Conservation (phyloP, 2,888 invertebrate species). For the Hirtodrosophila duncani region DNA sequence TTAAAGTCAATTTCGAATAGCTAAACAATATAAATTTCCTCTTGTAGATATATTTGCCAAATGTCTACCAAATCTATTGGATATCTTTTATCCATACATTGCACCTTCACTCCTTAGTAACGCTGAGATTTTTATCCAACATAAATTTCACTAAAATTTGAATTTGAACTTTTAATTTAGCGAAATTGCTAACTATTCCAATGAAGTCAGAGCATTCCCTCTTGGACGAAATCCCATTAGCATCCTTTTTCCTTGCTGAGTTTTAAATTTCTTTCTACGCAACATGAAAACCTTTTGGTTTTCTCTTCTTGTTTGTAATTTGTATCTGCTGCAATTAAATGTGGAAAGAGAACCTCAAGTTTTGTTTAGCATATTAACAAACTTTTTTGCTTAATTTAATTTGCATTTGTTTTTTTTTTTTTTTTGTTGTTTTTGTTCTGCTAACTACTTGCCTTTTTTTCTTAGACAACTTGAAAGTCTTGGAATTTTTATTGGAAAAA, state of each 20-base stretch:
- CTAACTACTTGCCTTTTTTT: not conserved
- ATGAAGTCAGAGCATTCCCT: no score
- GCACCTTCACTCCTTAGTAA: no score
- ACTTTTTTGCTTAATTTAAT: slow-evolving; percentile 65
- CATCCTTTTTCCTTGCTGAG: not conserved
- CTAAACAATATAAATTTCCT: no score
- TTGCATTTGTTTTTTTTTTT: slow-evolving; percentile 40
- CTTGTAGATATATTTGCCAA: no score
- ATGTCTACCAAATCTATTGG: no score
- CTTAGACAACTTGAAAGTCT: slow-evolving; percentile 21
- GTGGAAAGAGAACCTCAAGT: slow-evolving; percentile 27
- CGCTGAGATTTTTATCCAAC: no score
- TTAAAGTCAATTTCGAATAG: no score
- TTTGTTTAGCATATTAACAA: slow-evolving; percentile 59
- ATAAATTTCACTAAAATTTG: no score
- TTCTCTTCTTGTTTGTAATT: slow-evolving; percentile 22
- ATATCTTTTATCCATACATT: no score
- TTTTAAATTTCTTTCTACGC: not conserved
- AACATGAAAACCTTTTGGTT: not conserved
- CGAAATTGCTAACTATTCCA: no score
- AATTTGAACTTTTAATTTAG: no score
- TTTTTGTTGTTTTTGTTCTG: not conserved
- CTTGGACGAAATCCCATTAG: no score
- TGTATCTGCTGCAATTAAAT: slow-evolving; percentile 54
- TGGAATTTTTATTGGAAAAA: slow-evolving; percentile 45